Percentiles rank a stretch among this genome's conserved stretches.
phyloP scores from a whole-genome alignment of 2,888 invertebrate species.

The Lasioglossum zephyrum region DNA sequence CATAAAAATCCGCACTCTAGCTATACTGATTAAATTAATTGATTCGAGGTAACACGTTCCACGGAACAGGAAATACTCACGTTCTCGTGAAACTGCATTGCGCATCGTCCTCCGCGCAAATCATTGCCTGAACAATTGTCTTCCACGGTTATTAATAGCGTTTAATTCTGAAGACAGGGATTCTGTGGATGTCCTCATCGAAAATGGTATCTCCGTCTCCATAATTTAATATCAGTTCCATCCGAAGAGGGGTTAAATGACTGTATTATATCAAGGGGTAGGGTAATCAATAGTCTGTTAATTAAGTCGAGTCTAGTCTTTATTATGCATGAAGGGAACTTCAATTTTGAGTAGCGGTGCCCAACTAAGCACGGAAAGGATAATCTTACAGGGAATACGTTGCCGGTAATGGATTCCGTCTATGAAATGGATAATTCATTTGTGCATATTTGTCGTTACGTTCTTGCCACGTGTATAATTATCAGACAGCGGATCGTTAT shows the following conservation, averaged over 20 bases:
- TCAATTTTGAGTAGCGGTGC: not conserved
- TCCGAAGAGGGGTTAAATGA: constrained; percentile 1
- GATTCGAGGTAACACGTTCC: not conserved
- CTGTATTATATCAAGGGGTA: not conserved
- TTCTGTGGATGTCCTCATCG: not conserved
- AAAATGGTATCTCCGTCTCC: not conserved
- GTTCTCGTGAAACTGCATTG: not conserved
- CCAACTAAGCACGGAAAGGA: not conserved
- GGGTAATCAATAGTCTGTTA: constrained; percentile 17
- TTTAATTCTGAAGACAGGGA: not conserved
- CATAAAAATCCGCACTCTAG: too few species aligned
- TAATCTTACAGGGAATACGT: not conserved
- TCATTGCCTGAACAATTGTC: not conserved
- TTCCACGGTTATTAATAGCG: not conserved
- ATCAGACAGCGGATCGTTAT: too few species aligned
- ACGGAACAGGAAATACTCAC: not conserved
- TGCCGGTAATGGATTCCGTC: not conserved
- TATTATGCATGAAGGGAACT: constrained; percentile 11
- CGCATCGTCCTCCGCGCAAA: not conserved
- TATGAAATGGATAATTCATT: not conserved
- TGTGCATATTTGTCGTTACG: not conserved
- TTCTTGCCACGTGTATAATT: too few species aligned
- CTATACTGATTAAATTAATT: not conserved
- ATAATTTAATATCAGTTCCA: constrained; percentile 4
- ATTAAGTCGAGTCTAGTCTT: constrained; percentile 14